phyloP scores from a whole-genome alignment of 2,888 invertebrate genomes.

The Aelia acuminata region DNA sequence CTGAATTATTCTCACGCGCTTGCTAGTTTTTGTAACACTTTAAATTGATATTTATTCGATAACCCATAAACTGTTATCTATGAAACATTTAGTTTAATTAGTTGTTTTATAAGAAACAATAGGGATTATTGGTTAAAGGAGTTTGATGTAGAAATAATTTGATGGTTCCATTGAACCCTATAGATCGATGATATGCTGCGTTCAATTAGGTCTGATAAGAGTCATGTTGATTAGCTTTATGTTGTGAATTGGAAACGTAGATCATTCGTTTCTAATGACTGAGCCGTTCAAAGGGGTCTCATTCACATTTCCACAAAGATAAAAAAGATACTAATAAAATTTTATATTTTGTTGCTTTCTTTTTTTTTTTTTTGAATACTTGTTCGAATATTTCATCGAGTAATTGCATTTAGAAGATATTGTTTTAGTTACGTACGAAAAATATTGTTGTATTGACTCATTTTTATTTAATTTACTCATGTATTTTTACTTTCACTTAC shows the following conservation, averaged over 20 bases:
- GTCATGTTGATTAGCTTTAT: slow-evolving; percentile 2
- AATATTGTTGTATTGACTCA: too few species aligned
- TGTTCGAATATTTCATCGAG: too few species aligned
- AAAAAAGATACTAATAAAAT: too few species aligned
- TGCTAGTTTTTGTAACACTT: neutral
- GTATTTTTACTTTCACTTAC: too few species aligned
- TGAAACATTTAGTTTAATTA: neutral
- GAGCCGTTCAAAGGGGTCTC: neutral
- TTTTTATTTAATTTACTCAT: too few species aligned
- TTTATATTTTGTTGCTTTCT: too few species aligned
- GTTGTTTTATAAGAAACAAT: neutral
- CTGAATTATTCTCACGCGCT: neutral
- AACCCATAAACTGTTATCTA: neutral
- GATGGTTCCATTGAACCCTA: neutral
- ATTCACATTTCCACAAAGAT: neutral
- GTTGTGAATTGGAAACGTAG: neutral
- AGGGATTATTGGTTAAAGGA: neutral
- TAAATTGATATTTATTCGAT: neutral
- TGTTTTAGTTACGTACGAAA: too few species aligned
- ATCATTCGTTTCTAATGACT: neutral
- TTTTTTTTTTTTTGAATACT: too few species aligned
- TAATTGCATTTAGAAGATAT: too few species aligned
- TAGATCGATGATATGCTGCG: neutral
- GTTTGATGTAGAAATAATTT: neutral
- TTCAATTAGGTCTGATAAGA: slow-evolving; percentile 8